Conservation (phyloP, 2,797 vertebrate genomes). For the Pangasius sanitwongsei region DNA sequence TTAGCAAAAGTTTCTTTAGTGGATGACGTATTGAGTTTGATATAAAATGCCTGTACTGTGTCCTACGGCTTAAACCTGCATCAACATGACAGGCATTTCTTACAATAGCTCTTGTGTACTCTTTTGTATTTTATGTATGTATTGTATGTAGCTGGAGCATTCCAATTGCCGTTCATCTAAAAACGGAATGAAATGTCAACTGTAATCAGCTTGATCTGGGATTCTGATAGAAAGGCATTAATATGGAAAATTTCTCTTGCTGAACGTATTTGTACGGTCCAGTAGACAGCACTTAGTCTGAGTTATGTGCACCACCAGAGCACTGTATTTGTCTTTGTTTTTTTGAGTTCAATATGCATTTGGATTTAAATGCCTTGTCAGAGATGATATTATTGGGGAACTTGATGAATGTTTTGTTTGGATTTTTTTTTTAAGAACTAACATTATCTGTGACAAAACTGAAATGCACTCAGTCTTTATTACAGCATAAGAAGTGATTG, state of each 20-base stretch:
- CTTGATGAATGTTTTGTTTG: constrained; percentile 71
- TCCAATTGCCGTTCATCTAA: constrained; percentile 52
- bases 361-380: constrained; percentile 75
- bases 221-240: constrained; percentile 59
- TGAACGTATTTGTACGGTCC: constrained; percentile 51
- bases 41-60: constrained; percentile 9
- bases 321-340: constrained; percentile 40
- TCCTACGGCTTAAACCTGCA: constrained; percentile 10
- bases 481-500: constrained; percentile 61
- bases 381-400: constrained; percentile 68
- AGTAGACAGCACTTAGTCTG: constrained; percentile 32
- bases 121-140: constrained; percentile 31
- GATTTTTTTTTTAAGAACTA: constrained; percentile 69
- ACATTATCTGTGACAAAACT: constrained; percentile 69
- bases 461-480: constrained; percentile 70
- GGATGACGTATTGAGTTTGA: background rate
- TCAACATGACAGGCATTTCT: constrained; percentile 41
- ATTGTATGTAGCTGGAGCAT: constrained; percentile 47
- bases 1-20: background rate
- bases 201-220: constrained; percentile 66
- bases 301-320: constrained; percentile 50
- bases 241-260: constrained; percentile 56
- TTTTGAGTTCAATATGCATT: constrained; percentile 59
- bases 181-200: constrained; percentile 66
- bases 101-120: constrained; percentile 23